These are phyloP conservation scores for Rhopalosiphum nymphaeae DNA, from an alignment of 2,888 invertebrate species.

Conservation along the genomic window DNA sequence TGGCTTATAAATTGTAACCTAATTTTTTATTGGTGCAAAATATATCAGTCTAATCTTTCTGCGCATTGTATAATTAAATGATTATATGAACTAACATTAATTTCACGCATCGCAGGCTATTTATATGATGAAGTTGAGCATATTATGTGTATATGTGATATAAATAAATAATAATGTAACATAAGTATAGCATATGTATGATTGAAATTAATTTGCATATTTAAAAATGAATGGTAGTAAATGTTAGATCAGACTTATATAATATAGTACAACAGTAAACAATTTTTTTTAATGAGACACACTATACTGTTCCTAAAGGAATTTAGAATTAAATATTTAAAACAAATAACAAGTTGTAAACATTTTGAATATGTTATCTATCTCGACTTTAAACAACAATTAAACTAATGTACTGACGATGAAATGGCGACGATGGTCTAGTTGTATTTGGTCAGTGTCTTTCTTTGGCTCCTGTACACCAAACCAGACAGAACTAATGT, in stretches of 20 bases:
- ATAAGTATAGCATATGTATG: neutral
- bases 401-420: constrained; percentile 55
- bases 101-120: neutral
- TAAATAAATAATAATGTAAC: neutral
- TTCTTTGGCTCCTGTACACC: constrained; percentile 59
- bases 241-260: neutral
- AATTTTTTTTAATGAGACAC: neutral
- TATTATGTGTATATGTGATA: neutral
- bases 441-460: constrained; percentile 59
- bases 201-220: neutral
- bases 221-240: neutral
- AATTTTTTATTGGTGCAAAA: neutral
- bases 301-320: neutral
- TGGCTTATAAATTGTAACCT: neutral
- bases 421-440: constrained; percentile 55
- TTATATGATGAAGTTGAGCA: neutral
- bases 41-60: neutral
- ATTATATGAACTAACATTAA: neutral
- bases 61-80: neutral
- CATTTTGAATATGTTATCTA: constrained; percentile 28
- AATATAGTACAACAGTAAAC: neutral
- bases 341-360: constrained; percentile 14
- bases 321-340: constrained; percentile 8
- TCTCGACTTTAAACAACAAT: constrained; percentile 49
- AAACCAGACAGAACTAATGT: constrained; percentile 63